phyloP scores from a whole-genome alignment of 2,797 vertebrate species.

The Urocyon cinereoargenteus region DNA sequence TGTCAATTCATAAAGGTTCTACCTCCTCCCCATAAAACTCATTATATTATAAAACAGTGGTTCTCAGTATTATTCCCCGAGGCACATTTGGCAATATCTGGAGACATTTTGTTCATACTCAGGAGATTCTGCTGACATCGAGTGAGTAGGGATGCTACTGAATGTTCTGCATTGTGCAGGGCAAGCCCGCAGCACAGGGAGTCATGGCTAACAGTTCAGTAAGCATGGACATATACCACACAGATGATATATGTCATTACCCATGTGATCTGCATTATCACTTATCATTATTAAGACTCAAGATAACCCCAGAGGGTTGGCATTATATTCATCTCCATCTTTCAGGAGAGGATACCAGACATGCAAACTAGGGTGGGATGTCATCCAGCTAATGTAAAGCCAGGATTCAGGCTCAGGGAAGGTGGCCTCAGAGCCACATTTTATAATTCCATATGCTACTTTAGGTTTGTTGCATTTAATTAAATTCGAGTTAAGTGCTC shows the following conservation, averaged over 20 bases:
- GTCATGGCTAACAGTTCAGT: not conserved
- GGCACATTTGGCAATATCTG: not conserved
- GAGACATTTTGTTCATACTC: not conserved
- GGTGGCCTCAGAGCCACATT: not conserved
- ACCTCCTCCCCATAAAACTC: not conserved
- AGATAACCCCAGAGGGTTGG: not conserved
- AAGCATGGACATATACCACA: not conserved
- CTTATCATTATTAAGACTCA: not conserved
- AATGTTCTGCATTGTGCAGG: fast-evolving
- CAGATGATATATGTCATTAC: not conserved
- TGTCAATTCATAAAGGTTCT: not conserved
- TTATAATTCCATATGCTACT: not conserved
- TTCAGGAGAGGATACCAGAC: not conserved
- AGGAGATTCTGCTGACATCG: fast-evolving
- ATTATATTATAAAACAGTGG: not conserved
- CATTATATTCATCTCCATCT: not conserved
- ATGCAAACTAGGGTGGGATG: not conserved
- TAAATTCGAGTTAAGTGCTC: not conserved
- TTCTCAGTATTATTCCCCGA: not conserved
- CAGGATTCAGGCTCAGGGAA: not conserved
- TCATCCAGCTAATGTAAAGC: not conserved
- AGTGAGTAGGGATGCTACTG: not conserved
- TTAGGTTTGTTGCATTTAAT: not conserved
- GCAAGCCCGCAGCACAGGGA: not conserved
- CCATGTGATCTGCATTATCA: not conserved